Base-by-base conservation (phyloP, 2,888 invertebrate genomes). In the Empis stercorea region DNA sequence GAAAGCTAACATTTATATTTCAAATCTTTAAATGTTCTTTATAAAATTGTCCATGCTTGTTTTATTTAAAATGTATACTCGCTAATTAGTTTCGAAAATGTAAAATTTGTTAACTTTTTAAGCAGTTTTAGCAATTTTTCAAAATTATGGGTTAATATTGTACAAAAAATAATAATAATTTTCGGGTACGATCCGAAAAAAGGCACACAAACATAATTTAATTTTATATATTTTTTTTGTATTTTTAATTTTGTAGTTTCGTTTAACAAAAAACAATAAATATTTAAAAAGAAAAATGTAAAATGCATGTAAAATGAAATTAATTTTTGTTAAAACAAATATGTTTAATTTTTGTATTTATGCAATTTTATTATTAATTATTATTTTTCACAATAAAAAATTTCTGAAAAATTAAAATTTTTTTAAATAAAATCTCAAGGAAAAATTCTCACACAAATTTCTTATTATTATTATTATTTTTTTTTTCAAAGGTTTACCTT, bases 181-280 rank as follows among this genome's bases (percentile, higher is more conserved):
- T 62, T 64, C 57, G 66, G 68, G 68, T 68, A 68, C 68, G 68
- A 68, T 68, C 68, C 65, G 55, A 66, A 63, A 66, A n/a, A 66
- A 63, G 64, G 63, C 60, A 59, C 56, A 56, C 57, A 58, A n/a
- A n/a, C n/a, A n/a, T 48, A 50, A 46, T 47, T 37, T 39, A 41
- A 44, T 43, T 30, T n/a, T n/a, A n/a, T n/a, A n/a, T n/a, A n/a
- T n/a, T n/a, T n/a, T n/a, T n/a, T n/a, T 27, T 45, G 15, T 32
- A 42, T 32, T 4, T 23, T 30, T 43, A 27, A 14, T n/a, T n/a
- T 23, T 30, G 13, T 27, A 43, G 30, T 43, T 27, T 30, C 2
- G 30, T 30, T 13, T 13, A 42, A 42, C 20, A 45, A 43, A 30
- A 48, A 45, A 45, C 38, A 43, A 34, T 40, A 46, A 44, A 27